phyloP scores from a whole-genome alignment of 1,140 invertebrate genomes.

The Drosophila hydei region DNA sequence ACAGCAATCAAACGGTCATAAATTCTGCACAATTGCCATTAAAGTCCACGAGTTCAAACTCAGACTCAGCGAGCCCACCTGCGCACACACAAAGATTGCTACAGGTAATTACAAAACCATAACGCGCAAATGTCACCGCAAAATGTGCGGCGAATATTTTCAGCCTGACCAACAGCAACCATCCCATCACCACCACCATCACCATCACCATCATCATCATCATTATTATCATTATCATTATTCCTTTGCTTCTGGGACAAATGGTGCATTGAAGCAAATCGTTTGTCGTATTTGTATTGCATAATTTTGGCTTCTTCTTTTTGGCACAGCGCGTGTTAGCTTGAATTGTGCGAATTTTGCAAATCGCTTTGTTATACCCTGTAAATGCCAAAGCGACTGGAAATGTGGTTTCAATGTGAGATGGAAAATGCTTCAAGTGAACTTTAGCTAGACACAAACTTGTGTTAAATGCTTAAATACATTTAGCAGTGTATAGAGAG shows the following conservation, averaged over 20 bases:
- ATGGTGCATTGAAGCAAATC: conserved; percentile 39
- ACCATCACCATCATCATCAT: not conserved
- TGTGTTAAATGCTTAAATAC: no score
- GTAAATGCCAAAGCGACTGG: not conserved
- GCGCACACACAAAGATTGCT: conserved; percentile 26
- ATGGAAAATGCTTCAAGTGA: no score
- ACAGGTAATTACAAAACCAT: conserved; percentile 64
- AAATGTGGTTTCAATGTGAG: not conserved
- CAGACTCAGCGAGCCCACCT: no score
- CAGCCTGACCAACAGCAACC: conserved; percentile 1
- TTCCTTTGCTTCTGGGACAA: conserved; percentile 17
- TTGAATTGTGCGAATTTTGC: conserved; percentile 40
- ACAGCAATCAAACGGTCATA: conserved; percentile 52
- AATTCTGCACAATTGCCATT: conserved; percentile 43
- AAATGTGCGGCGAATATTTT: conserved; percentile 53
- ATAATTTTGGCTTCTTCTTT: conserved; percentile 25
- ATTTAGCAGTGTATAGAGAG: no score
- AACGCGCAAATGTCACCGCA: conserved; percentile 61
- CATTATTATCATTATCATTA: conserved; percentile 3
- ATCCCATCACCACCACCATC: conserved; percentile 1
- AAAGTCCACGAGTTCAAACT: not conserved
- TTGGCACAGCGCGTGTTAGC: conserved; percentile 34
- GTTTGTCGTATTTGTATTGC: conserved; percentile 42
- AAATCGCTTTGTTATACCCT: conserved; percentile 38
- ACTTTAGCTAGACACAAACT: no score